Evolutionary conservation across 2,113 vertebrate species (phyloP), one percentile per base, ranked within the genome.

Genomic region (Dolichotis patagonum): DNA sequence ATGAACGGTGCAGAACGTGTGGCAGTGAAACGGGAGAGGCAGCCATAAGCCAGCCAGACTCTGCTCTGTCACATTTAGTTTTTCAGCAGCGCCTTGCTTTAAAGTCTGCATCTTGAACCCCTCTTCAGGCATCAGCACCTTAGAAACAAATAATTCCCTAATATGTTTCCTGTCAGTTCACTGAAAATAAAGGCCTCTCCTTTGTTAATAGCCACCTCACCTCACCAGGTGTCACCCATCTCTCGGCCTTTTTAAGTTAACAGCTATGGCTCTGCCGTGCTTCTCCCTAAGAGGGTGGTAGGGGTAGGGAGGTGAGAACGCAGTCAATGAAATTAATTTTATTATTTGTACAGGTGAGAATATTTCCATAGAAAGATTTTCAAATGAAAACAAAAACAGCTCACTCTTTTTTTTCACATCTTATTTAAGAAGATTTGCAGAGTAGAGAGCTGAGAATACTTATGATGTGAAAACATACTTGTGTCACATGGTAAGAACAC

Each of bases 121-220:
- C 43, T 43, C 35, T 91, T 73, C 77, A 75, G 41, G 75, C 62
- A 24, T 26, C 89, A 16, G 24, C 8, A 58, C 35, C n/a, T 49
- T 65, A 62, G 86, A 93, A 93, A 71, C 58, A 81, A 87, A 84
- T 71, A 93, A 52, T 71, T 96, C 38, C 46, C 67, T 81, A 71
- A 67, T 81, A 54, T 3, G 4, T 82, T 89, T 93, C n/a, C 11
- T 71, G 75, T 56, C 73, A 63, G 69, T 38, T 69, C 81, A 94
- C 78, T 69, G 65, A 91, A 90, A 19, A 85, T 32, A 5, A 14
- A 35, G 41, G 1, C 5, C 26, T 95, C 69, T 86, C 24, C 58
- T 94, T 78, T 60, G 43, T 62, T 78, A 84, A 19, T 1, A 10
- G 24, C 35, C 19, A 49, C 7, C 16, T 84, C 28, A 11, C 24